Evolutionary conservation across 2,888 invertebrate species (phyloP).

Genomic region (Scaptomyza flava): DNA sequence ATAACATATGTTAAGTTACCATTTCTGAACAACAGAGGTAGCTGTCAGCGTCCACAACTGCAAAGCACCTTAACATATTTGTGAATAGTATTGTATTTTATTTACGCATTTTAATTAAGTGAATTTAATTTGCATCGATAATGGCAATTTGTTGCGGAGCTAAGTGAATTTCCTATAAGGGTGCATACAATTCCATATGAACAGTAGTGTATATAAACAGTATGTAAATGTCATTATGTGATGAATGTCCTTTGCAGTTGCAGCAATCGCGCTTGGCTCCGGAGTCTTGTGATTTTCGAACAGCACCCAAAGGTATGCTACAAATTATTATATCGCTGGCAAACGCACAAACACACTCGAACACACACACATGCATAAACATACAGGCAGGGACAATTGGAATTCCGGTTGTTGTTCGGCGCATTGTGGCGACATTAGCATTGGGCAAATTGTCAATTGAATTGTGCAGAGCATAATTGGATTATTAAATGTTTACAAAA

Average conservation of each 20-base stretch:
- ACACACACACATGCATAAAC: constrained; percentile 1
- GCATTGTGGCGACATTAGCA: constrained; percentile 57
- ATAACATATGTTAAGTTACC: constrained; percentile 19
- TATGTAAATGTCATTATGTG: constrained; percentile 13
- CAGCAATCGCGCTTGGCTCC: constrained; percentile 1
- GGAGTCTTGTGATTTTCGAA: constrained; percentile 52
- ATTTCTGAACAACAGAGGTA: constrained; percentile 8
- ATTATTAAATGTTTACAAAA: constrained; percentile 79
- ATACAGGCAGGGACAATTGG: constrained; percentile 2
- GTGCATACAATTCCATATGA: constrained; percentile 8
- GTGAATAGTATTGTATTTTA: constrained; percentile 22
- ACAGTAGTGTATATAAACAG: neutral
- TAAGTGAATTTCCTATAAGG: constrained; percentile 47
- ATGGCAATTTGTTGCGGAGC: constrained; percentile 37
- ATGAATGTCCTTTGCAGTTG: constrained; percentile 26
- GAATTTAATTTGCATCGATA: constrained; percentile 57
- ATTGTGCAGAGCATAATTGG: constrained; percentile 74
- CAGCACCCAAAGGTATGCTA: constrained; percentile 60
- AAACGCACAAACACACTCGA: constrained; percentile 7
- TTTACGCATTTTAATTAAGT: constrained; percentile 47
- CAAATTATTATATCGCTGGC: constrained; percentile 54
- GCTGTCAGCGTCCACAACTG: neutral
- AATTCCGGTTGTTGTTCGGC: constrained; percentile 30
- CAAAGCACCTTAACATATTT: constrained; percentile 8
- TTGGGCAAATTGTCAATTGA: constrained; percentile 70